These are phyloP conservation scores for Candoia aspera DNA, from an alignment of 2,113 vertebrate genomes.

Conservation along the genomic window DNA sequence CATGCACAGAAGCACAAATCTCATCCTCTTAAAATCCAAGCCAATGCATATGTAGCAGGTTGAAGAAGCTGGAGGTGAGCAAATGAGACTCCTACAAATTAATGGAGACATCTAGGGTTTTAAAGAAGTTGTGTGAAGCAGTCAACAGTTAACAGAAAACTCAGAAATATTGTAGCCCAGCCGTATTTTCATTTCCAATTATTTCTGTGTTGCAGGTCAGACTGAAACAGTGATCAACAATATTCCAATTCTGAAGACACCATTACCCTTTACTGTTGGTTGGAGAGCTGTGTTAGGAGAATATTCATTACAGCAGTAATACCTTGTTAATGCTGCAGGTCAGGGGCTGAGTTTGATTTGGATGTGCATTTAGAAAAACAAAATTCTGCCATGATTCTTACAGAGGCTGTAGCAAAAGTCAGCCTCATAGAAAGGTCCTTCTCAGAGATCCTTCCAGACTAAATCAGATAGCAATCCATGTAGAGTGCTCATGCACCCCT, in stretches of 20 bases:
- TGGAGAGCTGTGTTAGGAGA: background rate
- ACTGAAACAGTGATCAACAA: background rate
- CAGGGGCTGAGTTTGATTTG: background rate
- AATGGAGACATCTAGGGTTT: background rate
- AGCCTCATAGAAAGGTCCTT: background rate
- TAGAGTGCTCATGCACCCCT: background rate
- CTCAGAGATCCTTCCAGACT: background rate
- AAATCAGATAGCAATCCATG: background rate
- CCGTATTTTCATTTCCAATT: background rate
- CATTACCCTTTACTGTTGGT: background rate
- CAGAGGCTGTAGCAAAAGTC: background rate
- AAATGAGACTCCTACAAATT: background rate
- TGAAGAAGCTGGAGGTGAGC: background rate
- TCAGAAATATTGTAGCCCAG: background rate
- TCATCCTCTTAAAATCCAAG: background rate
- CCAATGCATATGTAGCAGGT: background rate
- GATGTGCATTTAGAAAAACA: background rate
- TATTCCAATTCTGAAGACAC: background rate
- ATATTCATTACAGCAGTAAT: background rate
- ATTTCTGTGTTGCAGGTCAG: background rate
- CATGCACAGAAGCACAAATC: background rate
- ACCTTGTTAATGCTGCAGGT: background rate
- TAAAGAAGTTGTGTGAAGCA: background rate
- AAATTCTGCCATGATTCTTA: background rate
- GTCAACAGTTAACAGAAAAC: background rate